Conservation (phyloP, 2,797 vertebrate genomes). For the Microhierax caerulescens region DNA sequence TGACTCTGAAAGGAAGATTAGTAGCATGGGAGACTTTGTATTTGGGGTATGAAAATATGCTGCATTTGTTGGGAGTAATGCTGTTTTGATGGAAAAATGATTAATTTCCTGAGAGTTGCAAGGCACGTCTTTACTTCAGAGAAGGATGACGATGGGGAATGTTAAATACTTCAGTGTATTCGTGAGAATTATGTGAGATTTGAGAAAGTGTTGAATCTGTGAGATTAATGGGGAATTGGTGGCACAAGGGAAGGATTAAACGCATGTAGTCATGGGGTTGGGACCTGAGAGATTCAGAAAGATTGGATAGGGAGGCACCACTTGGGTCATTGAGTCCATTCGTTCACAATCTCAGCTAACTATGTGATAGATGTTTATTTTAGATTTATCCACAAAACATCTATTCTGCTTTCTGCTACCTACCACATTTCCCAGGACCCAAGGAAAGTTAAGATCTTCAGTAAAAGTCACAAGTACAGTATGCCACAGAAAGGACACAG, state of each 20-base stretch:
- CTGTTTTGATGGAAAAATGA: not conserved
- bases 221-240: conserved; percentile 20
- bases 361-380: not conserved
- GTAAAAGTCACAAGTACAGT: not conserved
- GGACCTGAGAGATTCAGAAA: not conserved
- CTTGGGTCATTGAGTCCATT: not conserved
- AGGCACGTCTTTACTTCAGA: not conserved
- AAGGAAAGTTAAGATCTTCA: not conserved
- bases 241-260: conserved; percentile 16
- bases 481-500: not conserved
- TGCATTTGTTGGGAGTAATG: not conserved
- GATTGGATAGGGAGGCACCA: not conserved
- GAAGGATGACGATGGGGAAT: not conserved
- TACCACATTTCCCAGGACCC: not conserved
- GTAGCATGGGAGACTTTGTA: not conserved
- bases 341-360: not conserved
- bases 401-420: not conserved
- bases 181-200: not conserved
- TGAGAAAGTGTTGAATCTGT: not conserved
- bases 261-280: not conserved
- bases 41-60: not conserved
- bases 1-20: conserved; percentile 26
- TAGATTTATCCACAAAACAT: not conserved
- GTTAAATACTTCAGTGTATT: conserved; percentile 21
- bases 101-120: conserved; percentile 9